Evolutionary conservation across 1,140 invertebrate species (phyloP), one percentile per base, ranked within the genome.

Genomic region (Carcinoscorpius rotundicauda): DNA sequence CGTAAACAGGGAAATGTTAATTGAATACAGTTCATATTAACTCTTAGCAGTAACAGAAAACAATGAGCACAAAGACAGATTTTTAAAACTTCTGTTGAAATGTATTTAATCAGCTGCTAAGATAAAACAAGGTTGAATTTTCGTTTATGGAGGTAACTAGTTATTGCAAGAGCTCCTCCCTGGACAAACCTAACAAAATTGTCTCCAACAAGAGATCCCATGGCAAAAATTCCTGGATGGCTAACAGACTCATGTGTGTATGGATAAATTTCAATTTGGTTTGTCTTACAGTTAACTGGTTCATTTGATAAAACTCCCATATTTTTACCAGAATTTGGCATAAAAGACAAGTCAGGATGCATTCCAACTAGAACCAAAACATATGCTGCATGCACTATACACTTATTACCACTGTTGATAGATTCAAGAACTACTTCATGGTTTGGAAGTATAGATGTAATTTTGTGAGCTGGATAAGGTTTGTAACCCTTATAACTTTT

Each of bases 171-270:
- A 58, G 72, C 70, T 64, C 88, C 88, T 6, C 89, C 88, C 3
- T 86, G 82, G 58, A 89, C 82, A 76, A 91, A 93, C 51, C 91
- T 78, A 4, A 96, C 88, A 75, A 94, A 93, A 75, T 93, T 93
- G 76, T 96, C 91, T 3, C 88, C 91, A 3, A 87, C 86, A 3
- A 96, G 74, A 8, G 92, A 90, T 3, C 92, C 92, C 53, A 94
- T 76, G 0, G 90, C 90, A 76, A 87, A 94, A 50, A 95, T 76
- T 3, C 87, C 87, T 0, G 83, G 82, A 10, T 84, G 82, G 6
- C 81, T 80, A 4, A 81, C 68, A 53, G 86, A 82, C 72, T 89
- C 82, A 72, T 92, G 87, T 0, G 85, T 86, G 58, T 82, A 83
- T 58, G 84, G 82, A 71, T 93, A 84, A 64, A 93, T 84, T 51